Percentiles rank a stretch among this genome's conserved stretches.
These are phyloP conservation scores for Zaprionus taronus DNA, from an alignment of 1,140 invertebrate genomes.

Conservation along the genomic window DNA sequence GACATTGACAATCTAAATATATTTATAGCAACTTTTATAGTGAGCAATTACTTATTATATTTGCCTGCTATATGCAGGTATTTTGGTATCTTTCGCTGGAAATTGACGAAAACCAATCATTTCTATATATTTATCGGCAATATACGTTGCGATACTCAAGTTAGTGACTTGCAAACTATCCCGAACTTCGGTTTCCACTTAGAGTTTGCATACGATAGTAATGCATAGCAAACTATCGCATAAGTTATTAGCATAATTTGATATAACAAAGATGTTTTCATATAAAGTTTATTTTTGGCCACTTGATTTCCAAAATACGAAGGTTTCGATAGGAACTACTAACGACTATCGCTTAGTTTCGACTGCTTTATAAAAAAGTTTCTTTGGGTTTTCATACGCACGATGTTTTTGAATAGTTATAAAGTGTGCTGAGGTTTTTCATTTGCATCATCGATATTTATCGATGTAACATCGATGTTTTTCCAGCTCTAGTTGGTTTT, in stretches of 20 bases:
- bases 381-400: neutral
- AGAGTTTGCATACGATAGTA: too few relatives aligned
- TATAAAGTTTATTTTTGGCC: neutral
- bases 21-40: conserved; percentile 11
- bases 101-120: neutral
- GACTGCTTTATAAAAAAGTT: too few relatives aligned
- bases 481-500: too few relatives aligned
- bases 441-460: too few relatives aligned
- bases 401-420: neutral
- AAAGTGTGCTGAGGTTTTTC: too few relatives aligned
- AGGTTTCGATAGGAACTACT: neutral
- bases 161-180: neutral
- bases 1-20: conserved; percentile 1
- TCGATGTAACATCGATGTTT: too few relatives aligned
- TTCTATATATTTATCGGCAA: neutral
- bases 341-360: too few relatives aligned
- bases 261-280: too few relatives aligned
- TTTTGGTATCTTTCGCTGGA: neutral
- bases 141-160: neutral
- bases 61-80: neutral
- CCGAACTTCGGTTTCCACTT: too few relatives aligned
- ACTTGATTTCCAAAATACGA: too few relatives aligned
- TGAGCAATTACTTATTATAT: neutral
- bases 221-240: too few relatives aligned
- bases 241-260: too few relatives aligned